These are phyloP conservation scores for Hypomecis punctinalis DNA, from an alignment of 2,888 invertebrate species.

Conservation along the genomic window DNA sequence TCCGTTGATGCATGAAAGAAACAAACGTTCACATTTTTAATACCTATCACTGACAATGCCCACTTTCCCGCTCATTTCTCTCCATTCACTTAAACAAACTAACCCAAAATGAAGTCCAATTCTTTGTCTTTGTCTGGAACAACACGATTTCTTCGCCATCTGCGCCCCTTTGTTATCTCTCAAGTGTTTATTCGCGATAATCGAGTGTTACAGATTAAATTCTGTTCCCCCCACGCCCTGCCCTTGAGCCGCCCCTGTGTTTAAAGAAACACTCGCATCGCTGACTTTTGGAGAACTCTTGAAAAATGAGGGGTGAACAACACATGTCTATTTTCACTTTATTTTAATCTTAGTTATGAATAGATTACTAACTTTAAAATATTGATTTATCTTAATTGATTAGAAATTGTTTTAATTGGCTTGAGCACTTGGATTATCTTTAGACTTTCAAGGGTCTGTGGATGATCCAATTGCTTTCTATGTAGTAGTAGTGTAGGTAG, in stretches of 20 bases:
- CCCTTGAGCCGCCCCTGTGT: slow-evolving; percentile 58
- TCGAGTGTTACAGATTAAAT: slow-evolving; percentile 67
- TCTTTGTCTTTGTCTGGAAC: slow-evolving; percentile 31
- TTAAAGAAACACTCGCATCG: slow-evolving; percentile 63
- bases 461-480: no score
- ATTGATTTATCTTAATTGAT: neutral
- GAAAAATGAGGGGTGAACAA: slow-evolving; percentile 38
- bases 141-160: slow-evolving; percentile 42
- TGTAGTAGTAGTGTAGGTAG: no score
- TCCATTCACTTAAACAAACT: slow-evolving; percentile 3
- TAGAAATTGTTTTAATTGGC: no score
- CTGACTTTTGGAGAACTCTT: slow-evolving; percentile 64
- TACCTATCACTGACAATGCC: no score
- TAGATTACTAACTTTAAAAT: slow-evolving; percentile 24
- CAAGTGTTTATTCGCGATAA: slow-evolving; percentile 75
- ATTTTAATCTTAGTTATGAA: slow-evolving; percentile 43
- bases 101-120: slow-evolving; percentile 11
- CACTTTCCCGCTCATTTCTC: no score
- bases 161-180: slow-evolving; percentile 48
- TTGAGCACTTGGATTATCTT: no score
- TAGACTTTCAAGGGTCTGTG: no score
- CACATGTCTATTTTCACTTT: slow-evolving; percentile 67
- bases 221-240: slow-evolving; percentile 45
- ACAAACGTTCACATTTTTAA: no score
- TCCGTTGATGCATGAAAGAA: no score